phyloP scores from a whole-genome alignment of 2,113 vertebrate species.

The Australoheros scitulus region DNA sequence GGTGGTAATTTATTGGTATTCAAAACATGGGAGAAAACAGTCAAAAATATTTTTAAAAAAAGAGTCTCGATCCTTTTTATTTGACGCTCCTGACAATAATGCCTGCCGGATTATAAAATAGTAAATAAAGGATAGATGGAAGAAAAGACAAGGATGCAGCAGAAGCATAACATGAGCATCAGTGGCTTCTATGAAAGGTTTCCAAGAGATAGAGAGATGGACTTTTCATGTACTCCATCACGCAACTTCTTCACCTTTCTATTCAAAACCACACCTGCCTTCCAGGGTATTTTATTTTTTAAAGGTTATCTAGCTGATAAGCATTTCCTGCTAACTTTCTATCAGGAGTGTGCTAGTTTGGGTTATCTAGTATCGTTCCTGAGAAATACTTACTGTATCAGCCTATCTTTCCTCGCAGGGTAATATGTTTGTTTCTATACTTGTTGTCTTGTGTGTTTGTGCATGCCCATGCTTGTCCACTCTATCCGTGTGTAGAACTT shows the following conservation, averaged over 20 bases:
- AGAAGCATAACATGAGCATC: neutral
- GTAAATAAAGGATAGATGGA: neutral
- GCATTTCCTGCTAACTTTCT: neutral
- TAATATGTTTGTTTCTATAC: conserved; percentile 9
- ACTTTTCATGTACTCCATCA: neutral
- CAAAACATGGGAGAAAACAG: neutral
- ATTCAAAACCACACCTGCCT: neutral
- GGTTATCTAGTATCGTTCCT: neutral
- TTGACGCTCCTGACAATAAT: neutral
- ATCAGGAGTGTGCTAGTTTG: neutral
- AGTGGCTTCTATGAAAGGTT: conserved; percentile 15
- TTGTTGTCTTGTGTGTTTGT: conserved; percentile 1
- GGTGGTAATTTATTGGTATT: neutral
- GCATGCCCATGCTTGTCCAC: conserved; percentile 15
- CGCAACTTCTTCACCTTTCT: conserved; percentile 10
- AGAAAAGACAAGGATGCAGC: neutral
- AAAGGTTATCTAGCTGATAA: neutral
- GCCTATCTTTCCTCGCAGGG: neutral
- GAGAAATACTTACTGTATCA: neutral
- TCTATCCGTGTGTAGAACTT: conserved; percentile 39
- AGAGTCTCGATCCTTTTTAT: conserved; percentile 3
- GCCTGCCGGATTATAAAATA: neutral
- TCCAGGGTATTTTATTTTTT: neutral
- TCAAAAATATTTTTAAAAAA: neutral
- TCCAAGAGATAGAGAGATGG: neutral